These are phyloP conservation scores for Cryptocephalus primarius DNA, from an alignment of 2,888 invertebrate genomes.

Conservation along the genomic window DNA sequence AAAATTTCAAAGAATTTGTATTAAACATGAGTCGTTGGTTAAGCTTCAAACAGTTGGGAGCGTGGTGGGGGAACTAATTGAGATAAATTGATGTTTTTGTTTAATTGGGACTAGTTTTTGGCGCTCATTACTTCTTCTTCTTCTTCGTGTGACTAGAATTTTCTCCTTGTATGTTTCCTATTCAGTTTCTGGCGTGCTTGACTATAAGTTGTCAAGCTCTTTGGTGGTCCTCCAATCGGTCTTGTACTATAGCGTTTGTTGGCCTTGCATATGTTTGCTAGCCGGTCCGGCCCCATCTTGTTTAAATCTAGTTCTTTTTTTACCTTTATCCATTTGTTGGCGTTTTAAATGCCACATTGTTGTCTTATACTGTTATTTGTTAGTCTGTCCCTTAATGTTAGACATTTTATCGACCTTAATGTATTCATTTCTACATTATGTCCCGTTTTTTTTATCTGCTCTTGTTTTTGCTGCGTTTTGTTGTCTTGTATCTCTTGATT, in stretches of 20 bases:
- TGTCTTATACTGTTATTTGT: background rate
- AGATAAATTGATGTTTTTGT: no score
- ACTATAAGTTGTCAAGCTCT: constrained; percentile 17
- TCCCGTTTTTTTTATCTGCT: background rate
- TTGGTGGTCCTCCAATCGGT: constrained; percentile 8
- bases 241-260: background rate
- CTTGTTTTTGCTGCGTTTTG: background rate
- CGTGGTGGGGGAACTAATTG: no score
- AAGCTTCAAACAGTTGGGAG: no score
- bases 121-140: no score
- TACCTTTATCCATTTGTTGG: no score
- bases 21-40: no score
- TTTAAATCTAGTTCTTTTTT: background rate
- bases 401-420: background rate
- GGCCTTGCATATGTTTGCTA: background rate
- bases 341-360: background rate
- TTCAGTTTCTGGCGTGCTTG: background rate
- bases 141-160: no score
- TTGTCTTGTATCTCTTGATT: background rate
- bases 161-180: background rate
- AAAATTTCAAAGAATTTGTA: no score
- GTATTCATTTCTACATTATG: background rate
- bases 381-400: background rate
- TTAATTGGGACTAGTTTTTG: no score
- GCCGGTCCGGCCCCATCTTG: background rate